Evolutionary conservation across 64 coral and sea anemone genomes (phyloP), one percentile per base, ranked within the genome.

Genomic region (Hydrozoanthus tunicans): DNA sequence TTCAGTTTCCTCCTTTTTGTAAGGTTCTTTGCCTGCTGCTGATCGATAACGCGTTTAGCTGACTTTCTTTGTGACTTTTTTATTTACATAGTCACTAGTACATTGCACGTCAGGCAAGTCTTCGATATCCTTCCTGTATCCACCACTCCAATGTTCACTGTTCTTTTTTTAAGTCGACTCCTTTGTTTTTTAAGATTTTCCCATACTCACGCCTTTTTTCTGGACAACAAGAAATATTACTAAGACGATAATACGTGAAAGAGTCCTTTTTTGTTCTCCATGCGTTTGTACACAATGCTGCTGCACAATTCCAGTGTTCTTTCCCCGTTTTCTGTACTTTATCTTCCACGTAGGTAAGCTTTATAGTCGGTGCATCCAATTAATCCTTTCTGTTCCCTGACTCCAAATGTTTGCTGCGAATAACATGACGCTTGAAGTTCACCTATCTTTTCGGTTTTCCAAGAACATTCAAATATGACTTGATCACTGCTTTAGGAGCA

Each of bases 171-270:
- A 81, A 81, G 56, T 81, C 79, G 9, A 81, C 79, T 81, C 79
- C 80, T 83, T 64, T 24, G 6, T 83, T 83, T 64, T 83, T 83
- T 83, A 83, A 64, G n/a, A 83, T 83, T 64, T 83, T 64, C 27
- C 60, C 59, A 26, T 83, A 83, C 20, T 64, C 20, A 25, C 14
- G 43, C 81, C n/a, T 83, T 83, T 83, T 83, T 83, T 65, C 81
- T 6, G 15, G 59, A 83, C 81, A 64, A 64, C 32, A 43, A 43
- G 32, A 43, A 43, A 43, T 43, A 43, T 0, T 43, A 1, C 32
- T 43, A 43, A 43, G 32, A 43, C 32, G 23, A 9, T 53, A 15
- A 5, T 10, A 78, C 13, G 55, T 81, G 9, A 81, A 81, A 81
- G 14, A 59, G 8, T 81, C 79, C 79, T 20, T 81, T 58, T 59